These are phyloP conservation scores for Pelodiscus sinensis DNA, from an alignment of 2,113 vertebrate species.

Conservation along the genomic window DNA sequence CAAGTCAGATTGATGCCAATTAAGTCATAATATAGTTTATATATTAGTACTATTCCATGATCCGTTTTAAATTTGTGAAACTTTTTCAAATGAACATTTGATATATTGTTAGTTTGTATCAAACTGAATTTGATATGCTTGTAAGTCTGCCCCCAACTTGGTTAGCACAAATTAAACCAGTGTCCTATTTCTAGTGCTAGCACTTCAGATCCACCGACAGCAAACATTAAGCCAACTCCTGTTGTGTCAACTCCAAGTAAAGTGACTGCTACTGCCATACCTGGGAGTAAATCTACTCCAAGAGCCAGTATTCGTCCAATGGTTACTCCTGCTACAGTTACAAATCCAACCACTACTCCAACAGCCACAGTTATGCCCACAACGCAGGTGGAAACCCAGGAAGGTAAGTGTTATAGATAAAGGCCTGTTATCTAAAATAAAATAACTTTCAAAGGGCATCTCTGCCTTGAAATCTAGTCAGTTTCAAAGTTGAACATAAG, in stretches of 20 bases:
- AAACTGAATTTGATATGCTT: not conserved
- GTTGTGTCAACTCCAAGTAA: conserved; percentile 93
- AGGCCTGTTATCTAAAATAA: not conserved
- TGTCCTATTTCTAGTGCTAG: conserved; percentile 83
- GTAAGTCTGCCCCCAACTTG: not conserved
- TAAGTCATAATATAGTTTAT: not conserved
- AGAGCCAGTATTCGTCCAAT: conserved; percentile 97
- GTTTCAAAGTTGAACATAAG: not conserved
- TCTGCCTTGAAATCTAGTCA: not conserved
- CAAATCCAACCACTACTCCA: conserved; percentile 91
- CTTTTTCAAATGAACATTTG: not conserved
- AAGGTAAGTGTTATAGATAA: conserved; percentile 80
- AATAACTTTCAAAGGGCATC: not conserved
- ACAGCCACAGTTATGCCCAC: conserved; percentile 99
- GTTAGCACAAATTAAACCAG: not conserved
- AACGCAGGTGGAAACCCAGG: conserved; percentile 95
- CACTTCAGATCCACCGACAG: conserved; percentile 94
- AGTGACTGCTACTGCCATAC: conserved; percentile 88
- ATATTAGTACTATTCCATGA: not conserved
- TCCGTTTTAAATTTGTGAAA: not conserved
- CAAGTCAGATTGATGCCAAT: not conserved
- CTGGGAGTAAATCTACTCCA: conserved; percentile 94
- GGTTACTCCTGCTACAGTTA: conserved; percentile 94
- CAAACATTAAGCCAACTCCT: conserved; percentile 98
- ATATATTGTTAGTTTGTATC: not conserved